These are phyloP conservation scores for Lutjanus campechanus DNA, from an alignment of 2,797 vertebrate genomes.

Conservation along the genomic window DNA sequence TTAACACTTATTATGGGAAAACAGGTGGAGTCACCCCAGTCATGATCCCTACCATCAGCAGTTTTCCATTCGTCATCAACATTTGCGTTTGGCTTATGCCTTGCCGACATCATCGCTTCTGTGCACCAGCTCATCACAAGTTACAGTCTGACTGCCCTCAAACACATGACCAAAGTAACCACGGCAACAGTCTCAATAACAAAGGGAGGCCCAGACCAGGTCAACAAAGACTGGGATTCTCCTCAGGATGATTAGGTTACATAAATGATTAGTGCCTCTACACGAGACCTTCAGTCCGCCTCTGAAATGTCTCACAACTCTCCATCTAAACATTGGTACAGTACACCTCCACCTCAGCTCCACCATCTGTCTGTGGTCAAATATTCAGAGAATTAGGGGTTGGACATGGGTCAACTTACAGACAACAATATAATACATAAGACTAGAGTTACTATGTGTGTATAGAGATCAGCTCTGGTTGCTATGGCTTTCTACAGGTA, in stretches of 20 bases:
- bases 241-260: conserved; percentile 79
- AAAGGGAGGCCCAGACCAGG: conserved; percentile 63
- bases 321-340: conserved; percentile 29
- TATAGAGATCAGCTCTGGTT: not conserved
- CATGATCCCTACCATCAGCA: conserved; percentile 30
- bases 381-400: conserved; percentile 41
- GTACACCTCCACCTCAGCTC: conserved; percentile 37
- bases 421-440: conserved; percentile 30
- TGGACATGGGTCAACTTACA: conserved; percentile 63
- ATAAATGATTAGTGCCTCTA: conserved; percentile 72
- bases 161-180: conserved; percentile 70
- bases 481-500: not conserved
- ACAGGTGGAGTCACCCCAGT: conserved; percentile 22
- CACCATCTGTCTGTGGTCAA: conserved; percentile 72
- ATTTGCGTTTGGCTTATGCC: conserved; percentile 38
- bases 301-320: conserved; percentile 51
- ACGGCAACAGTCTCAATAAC: conserved; percentile 67
- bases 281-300: conserved; percentile 53
- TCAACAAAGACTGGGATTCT: conserved; percentile 80
- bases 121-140: conserved; percentile 43
- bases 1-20: conserved; percentile 34
- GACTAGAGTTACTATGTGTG: conserved; percentile 16
- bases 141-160: conserved; percentile 40
- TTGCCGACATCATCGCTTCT: conserved; percentile 32
- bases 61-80: conserved; percentile 18